Evolutionary conservation across 2,113 vertebrate genomes (phyloP).

Genomic region (Ceyx melanurus): DNA sequence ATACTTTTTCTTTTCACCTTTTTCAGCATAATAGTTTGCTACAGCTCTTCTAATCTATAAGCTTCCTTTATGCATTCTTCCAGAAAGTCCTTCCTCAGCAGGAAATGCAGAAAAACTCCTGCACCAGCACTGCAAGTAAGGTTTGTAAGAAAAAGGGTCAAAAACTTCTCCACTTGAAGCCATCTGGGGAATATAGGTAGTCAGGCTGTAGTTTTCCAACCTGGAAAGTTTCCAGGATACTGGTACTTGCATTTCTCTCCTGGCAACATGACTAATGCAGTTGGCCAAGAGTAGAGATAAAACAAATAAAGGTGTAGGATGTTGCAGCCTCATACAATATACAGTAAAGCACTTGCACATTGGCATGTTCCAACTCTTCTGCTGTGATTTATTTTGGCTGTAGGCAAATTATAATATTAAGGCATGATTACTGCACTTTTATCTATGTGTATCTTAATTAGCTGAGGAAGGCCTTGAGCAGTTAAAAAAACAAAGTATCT

Average conservation of each 20-base stretch:
- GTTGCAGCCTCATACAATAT: not conserved
- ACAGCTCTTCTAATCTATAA: not conserved
- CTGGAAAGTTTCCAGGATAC: not conserved
- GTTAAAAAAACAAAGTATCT: not conserved
- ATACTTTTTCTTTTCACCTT: not conserved
- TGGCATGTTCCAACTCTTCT: not conserved
- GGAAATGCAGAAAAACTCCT: not conserved
- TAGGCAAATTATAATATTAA: not conserved
- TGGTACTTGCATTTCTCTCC: not conserved
- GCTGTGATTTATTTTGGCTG: not conserved
- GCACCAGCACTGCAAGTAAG: not conserved
- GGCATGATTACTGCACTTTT: not conserved
- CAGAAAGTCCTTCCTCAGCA: not conserved
- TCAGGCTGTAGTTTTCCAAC: not conserved
- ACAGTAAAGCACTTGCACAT: not conserved
- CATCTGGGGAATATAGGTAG: not conserved
- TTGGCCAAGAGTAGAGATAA: not conserved
- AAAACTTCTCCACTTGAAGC: not conserved
- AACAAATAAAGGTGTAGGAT: not conserved
- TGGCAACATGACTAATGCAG: not conserved
- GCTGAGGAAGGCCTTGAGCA: not conserved
- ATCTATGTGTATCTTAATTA: not conserved
- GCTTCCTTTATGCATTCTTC: not conserved
- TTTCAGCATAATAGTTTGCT: not conserved
- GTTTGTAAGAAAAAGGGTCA: not conserved